A percentile compares a stretch with the other conserved stretches of the same genome.
Conservation (phyloP, 2,113 vertebrate genomes). For the Haemorhous mexicanus region DNA sequence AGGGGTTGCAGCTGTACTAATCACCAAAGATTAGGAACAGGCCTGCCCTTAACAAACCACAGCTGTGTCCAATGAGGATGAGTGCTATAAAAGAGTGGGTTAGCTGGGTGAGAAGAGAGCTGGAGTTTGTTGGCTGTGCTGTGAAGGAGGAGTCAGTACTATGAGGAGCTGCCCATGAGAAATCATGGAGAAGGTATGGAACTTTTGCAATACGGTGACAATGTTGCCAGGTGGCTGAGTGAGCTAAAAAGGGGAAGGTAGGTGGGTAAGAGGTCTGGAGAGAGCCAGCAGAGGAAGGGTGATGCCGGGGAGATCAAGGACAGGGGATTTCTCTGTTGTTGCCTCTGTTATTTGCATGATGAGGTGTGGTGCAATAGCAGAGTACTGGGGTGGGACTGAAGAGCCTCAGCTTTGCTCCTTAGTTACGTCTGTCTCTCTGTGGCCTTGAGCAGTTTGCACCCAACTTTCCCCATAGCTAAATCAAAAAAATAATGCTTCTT, state of each 20-base stretch:
- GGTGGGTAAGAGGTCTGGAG: neutral
- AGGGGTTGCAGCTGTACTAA: too few relatives aligned
- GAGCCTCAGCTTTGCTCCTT: neutral
- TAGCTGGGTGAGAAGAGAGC: too few relatives aligned
- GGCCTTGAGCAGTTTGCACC: neutral
- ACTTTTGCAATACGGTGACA: too few relatives aligned
- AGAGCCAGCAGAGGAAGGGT: neutral
- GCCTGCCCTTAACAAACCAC: too few relatives aligned
- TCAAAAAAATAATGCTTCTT: neutral
- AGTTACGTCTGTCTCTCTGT: neutral
- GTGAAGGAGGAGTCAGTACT: too few relatives aligned
- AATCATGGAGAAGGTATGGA: too few relatives aligned
- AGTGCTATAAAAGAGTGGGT: too few relatives aligned
- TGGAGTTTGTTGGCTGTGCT: too few relatives aligned
- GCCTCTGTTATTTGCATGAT: neutral
- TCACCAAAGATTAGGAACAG: too few relatives aligned
- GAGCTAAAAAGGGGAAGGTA: neutral
- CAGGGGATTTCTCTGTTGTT: neutral
- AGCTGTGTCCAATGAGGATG: too few relatives aligned
- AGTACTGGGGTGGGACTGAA: neutral
- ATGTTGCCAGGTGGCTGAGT: neutral
- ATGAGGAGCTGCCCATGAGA: too few relatives aligned
- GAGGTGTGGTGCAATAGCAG: neutral
- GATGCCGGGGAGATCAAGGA: neutral
- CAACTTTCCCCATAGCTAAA: neutral